phyloP scores from a whole-genome alignment of 2,113 vertebrate species.

The Madoqua kirkii region DNA sequence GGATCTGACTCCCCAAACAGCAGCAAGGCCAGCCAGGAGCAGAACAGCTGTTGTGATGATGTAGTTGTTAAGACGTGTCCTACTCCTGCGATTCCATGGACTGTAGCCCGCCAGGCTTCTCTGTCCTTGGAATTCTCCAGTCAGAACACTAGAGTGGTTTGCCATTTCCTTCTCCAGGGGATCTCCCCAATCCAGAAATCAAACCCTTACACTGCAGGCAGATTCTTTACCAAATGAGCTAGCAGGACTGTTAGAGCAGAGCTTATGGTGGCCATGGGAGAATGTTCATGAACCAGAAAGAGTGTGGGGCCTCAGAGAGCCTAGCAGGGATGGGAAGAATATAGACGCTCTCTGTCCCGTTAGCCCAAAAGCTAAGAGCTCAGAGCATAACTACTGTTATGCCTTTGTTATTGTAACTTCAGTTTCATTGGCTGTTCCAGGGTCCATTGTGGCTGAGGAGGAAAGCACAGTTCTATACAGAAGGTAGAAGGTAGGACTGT shows the following conservation, averaged over 20 bases:
- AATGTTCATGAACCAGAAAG: not conserved
- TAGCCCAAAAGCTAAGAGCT: not conserved
- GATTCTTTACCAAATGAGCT: not conserved
- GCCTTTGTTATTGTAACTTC: not conserved
- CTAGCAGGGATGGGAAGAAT: not conserved
- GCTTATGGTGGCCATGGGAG: not conserved
- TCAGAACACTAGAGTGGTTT: not conserved
- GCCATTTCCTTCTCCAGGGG: not conserved
- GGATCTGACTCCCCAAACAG: too few relatives aligned
- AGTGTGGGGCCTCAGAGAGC: not conserved
- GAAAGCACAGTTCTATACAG: not conserved
- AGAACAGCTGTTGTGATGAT: not conserved
- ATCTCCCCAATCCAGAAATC: not conserved
- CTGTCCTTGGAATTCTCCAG: not conserved
- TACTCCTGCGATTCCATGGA: not conserved
- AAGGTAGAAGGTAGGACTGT: not conserved
- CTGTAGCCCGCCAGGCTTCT: not conserved
- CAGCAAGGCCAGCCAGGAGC: not conserved
- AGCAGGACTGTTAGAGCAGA: not conserved
- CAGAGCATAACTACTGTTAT: not conserved
- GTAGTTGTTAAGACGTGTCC: not conserved
- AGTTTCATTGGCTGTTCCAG: not conserved
- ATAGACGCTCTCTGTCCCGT: fast-evolving
- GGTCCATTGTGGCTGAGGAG: not conserved
- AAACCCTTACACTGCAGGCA: not conserved